These are phyloP conservation scores for Ommatoiulus sabulosus DNA, from an alignment of 2,888 invertebrate species.

Conservation along the genomic window DNA sequence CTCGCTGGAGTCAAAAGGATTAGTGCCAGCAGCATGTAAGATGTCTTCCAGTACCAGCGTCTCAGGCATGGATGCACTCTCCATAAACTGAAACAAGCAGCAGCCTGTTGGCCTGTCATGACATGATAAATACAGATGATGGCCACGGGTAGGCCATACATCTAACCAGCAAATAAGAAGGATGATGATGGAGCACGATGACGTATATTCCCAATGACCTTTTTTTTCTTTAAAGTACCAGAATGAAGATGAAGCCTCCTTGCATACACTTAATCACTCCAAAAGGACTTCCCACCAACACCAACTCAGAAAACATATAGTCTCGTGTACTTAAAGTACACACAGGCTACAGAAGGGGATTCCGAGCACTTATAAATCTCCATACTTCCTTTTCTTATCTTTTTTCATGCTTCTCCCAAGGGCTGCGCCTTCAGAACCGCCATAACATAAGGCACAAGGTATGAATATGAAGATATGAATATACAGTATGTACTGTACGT, in stretches of 20 bases:
- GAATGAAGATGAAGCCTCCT: constrained; percentile 33
- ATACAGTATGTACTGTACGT: background rate
- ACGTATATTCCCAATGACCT: constrained; percentile 21
- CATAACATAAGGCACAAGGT: background rate
- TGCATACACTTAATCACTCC: constrained; percentile 10
- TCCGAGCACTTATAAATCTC: background rate
- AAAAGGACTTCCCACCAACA: background rate
- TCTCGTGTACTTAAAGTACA: background rate
- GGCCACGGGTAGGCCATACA: constrained; percentile 36
- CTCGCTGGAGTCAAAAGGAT: background rate
- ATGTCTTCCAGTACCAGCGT: background rate
- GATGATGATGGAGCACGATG: constrained; percentile 27
- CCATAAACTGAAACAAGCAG: background rate
- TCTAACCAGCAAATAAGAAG: constrained; percentile 5
- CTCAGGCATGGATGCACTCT: background rate
- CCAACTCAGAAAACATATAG: background rate
- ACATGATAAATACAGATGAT: constrained; percentile 40
- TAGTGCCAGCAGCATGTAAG: constrained; percentile 1
- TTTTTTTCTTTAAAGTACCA: constrained; percentile 6
- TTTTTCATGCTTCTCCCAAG: background rate
- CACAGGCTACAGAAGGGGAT: background rate
- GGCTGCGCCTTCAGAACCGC: background rate
- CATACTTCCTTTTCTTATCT: constrained; percentile 17
- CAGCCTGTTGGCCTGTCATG: constrained; percentile 40
- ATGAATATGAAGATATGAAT: background rate